Evolutionary conservation across 2,888 invertebrate genomes (phyloP), one percentile per base, ranked within the genome.

Genomic region (Coelopa pilipes): DNA sequence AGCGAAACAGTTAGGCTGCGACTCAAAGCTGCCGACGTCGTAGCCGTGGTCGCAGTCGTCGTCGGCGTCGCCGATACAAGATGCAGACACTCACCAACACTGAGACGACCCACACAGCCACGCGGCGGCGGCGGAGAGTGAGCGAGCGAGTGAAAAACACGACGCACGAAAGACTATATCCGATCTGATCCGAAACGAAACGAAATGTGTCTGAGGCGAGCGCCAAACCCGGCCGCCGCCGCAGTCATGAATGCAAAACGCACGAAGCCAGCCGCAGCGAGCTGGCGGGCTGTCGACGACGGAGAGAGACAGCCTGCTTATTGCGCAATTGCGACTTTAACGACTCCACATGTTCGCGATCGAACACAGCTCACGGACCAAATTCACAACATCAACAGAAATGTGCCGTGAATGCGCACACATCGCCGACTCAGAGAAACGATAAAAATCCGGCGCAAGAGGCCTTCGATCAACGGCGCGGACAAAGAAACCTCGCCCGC

Each of bases 301-400:
- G 73, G 53, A 34, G 7, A 34, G 34, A 34, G 34, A 34, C 55
- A 70, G 78, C 74, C 78, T 73, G 50, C 59, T 74, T 81, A 83
- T 82, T 83, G 83, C 83, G 84, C 81, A 83, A 83, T 80, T 84
- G 79, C 76, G 65, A 76, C 77, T 78, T 72, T 70, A 59, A 70
- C 73, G 50, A 63, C 66, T 63, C 60, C 50, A 59, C 68, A 68
- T 70, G 69, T 70, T 72, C 72, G 65, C 62, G 76, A 77, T 75
- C 77, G 79, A 77, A 55, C 53, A 67, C 49, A 72, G 63, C 69
- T 67, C 53, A 46, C 50, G 59, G 76, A 75, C 55, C 72, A 75
- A 66, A 66, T 24, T 65, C 12, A 34, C 34, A 45, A 62, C 21
- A 45, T 19, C 24, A 62, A 34, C 15, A 62, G 0, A 49, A 65